Evolutionary conservation across 2,113 vertebrate species (phyloP).

Genomic region (Cephalopholis sonnerati): DNA sequence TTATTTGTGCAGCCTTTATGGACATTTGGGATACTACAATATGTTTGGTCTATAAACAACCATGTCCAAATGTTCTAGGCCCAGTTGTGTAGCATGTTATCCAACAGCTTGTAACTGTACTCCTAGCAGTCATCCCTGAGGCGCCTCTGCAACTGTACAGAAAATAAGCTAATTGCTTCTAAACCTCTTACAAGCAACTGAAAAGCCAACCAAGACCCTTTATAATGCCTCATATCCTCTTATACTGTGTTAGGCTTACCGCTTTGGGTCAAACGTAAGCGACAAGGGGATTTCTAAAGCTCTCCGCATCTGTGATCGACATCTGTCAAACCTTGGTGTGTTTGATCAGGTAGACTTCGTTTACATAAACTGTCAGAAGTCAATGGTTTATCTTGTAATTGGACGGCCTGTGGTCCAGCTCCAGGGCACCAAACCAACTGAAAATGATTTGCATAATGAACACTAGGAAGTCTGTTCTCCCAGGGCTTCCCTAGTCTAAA

Average conservation of each 20-base stretch:
- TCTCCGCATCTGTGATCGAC: constrained; percentile 13
- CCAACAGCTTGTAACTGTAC: not conserved
- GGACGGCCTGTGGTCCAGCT: constrained; percentile 37
- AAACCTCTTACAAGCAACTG: constrained; percentile 65
- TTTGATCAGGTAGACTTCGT: constrained; percentile 53
- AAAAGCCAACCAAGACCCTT: constrained; percentile 37
- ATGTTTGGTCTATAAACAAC: not conserved
- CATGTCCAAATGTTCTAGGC: not conserved
- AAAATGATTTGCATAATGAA: constrained; percentile 62
- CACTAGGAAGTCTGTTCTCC: constrained; percentile 49
- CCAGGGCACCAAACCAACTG: constrained; percentile 37
- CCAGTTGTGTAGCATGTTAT: not conserved
- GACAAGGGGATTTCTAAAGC: constrained; percentile 1
- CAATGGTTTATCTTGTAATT: constrained; percentile 53
- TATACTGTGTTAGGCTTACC: constrained; percentile 24
- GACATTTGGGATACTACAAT: not conserved
- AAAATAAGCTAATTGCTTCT: constrained; percentile 67
- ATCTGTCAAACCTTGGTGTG: not conserved
- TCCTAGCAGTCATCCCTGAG: not conserved
- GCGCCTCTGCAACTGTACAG: constrained; percentile 32
- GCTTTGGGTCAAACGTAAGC: constrained; percentile 28
- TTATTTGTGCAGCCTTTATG: not conserved
- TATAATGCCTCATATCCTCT: constrained; percentile 58
- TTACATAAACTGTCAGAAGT: constrained; percentile 57
- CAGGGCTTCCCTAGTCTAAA: constrained; percentile 49